phyloP scores from a whole-genome alignment of 2,888 invertebrate species.

The Caenorhabditis zanzibari region DNA sequence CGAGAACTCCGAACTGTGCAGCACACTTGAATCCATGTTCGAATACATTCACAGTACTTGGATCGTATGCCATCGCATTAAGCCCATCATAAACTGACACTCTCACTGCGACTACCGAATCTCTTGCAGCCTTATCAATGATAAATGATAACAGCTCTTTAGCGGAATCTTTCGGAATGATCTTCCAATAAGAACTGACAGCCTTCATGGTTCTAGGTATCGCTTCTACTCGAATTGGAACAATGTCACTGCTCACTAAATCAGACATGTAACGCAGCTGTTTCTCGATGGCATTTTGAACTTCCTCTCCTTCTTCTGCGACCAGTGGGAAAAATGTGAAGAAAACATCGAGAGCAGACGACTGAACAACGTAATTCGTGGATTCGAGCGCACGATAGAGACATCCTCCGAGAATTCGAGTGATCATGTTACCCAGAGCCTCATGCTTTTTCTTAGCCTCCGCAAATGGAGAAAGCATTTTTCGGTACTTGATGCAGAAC shows the following conservation, averaged over 20 bases:
- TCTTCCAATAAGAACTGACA: slow-evolving; percentile 46
- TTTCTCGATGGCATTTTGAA: slow-evolving; percentile 26
- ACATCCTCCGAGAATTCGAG: slow-evolving; percentile 41
- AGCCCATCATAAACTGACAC: slow-evolving; percentile 61
- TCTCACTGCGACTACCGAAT: slow-evolving; percentile 54
- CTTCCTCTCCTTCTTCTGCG: slow-evolving; percentile 42
- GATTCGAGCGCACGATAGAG: slow-evolving; percentile 39
- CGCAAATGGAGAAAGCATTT: slow-evolving; percentile 37
- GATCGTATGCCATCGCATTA: slow-evolving; percentile 26
- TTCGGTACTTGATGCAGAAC: slow-evolving; percentile 31
- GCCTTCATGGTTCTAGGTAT: slow-evolving; percentile 38
- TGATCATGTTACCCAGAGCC: slow-evolving; percentile 42
- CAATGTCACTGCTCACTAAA: slow-evolving; percentile 37
- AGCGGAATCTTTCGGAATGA: slow-evolving; percentile 48
- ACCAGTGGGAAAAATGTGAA: slow-evolving; percentile 64
- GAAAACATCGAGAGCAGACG: slow-evolving; percentile 44
- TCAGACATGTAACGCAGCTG: slow-evolving; percentile 50
- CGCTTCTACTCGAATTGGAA: slow-evolving; percentile 47
- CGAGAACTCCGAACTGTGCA: slow-evolving; percentile 44
- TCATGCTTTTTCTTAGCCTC: slow-evolving; percentile 32
- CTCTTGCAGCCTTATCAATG: slow-evolving; percentile 42
- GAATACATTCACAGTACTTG: slow-evolving; percentile 47
- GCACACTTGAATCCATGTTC: slow-evolving; percentile 57
- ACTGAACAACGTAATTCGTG: slow-evolving; percentile 51
- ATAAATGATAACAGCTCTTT: slow-evolving; percentile 36